Evolutionary conservation across 2,888 invertebrate genomes (phyloP).

Genomic region (Polyommatus icarus): DNA sequence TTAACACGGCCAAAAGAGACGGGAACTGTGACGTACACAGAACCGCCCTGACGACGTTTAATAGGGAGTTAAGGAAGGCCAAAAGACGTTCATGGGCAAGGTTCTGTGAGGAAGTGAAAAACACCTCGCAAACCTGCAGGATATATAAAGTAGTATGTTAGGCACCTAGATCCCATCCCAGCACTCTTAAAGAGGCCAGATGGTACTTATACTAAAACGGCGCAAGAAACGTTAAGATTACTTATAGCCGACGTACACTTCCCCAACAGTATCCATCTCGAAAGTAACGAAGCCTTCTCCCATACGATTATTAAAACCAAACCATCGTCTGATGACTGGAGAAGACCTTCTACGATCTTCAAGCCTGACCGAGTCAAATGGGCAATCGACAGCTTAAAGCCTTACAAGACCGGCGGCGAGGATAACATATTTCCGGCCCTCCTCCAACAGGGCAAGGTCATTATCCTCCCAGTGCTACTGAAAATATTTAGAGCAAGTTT

Average conservation of each 20-base stretch:
- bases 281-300: neutral
- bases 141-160: too few relatives aligned
- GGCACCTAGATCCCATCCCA: too few relatives aligned
- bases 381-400: neutral
- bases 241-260: neutral
- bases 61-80: too few relatives aligned
- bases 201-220: too few relatives aligned
- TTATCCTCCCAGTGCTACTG: neutral
- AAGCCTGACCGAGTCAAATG: slow-evolving; percentile 2
- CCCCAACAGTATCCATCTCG: neutral
- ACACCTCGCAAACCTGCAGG: too few relatives aligned
- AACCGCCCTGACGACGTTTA: too few relatives aligned
- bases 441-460: neutral
- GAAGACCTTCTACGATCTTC: neutral
- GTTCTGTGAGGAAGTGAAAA: too few relatives aligned
- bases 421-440: slow-evolving; percentile 1
- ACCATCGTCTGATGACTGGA: neutral
- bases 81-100: too few relatives aligned
- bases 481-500: neutral
- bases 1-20: too few relatives aligned
- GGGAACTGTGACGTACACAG: too few relatives aligned
- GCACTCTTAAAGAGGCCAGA: too few relatives aligned
- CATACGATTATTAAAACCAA: neutral
- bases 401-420: neutral
- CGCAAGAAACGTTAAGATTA: neutral